These are phyloP conservation scores for Melikaiella ostensackeni DNA, from an alignment of 2,888 invertebrate genomes.

Conservation along the genomic window DNA sequence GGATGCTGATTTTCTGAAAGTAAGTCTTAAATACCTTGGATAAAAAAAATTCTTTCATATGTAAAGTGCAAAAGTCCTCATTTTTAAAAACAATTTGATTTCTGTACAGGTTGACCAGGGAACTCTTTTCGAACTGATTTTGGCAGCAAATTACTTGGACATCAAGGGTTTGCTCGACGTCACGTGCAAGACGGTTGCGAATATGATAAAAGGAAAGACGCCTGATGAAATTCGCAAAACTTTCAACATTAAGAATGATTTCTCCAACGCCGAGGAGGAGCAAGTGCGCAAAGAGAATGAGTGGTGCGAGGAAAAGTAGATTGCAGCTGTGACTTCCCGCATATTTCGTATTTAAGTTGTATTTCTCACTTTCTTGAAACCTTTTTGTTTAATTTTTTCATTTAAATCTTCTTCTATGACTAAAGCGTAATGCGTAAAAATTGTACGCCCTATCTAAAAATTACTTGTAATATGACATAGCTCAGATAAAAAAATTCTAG, in stretches of 20 bases:
- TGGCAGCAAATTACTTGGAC: slow-evolving; percentile 98
- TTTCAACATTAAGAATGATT: slow-evolving; percentile 98
- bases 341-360: neutral
- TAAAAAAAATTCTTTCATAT: neutral
- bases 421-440: neutral
- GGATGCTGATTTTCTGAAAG: slow-evolving; percentile 99
- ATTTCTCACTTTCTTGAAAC: neutral
- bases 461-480: neutral
- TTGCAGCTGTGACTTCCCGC: neutral
- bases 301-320: slow-evolving; percentile 93
- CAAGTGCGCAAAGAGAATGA: slow-evolving; percentile 98
- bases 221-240: slow-evolving; percentile 98
- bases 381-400: neutral
- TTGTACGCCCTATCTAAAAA: neutral
- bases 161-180: slow-evolving; percentile 97
- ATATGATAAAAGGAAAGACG: slow-evolving; percentile 99
- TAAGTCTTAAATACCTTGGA: slow-evolving; percentile 43
- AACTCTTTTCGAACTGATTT: slow-evolving; percentile 95
- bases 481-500: neutral
- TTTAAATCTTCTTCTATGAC: neutral
- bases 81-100: slow-evolving; percentile 25
- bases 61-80: neutral
- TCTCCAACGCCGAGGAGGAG: slow-evolving; percentile 97
- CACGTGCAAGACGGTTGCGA: slow-evolving; percentile 98
- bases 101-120: slow-evolving; percentile 91